These are phyloP conservation scores for Echiichthys vipera DNA, from an alignment of 2,797 vertebrate genomes.

Conservation along the genomic window DNA sequence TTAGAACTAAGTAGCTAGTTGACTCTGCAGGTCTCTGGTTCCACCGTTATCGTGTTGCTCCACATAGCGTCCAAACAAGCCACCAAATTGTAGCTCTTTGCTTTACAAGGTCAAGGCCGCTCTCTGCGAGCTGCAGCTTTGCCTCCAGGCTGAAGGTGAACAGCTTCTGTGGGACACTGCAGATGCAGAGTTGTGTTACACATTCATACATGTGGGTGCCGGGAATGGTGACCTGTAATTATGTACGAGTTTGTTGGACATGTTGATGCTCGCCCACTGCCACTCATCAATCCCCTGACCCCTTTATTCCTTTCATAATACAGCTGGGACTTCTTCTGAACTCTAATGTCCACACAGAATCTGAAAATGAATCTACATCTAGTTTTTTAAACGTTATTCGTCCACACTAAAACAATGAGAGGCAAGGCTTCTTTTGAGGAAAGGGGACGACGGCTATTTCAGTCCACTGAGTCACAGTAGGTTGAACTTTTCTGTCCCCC, in stretches of 20 bases:
- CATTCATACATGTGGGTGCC: slow-evolving; percentile 30
- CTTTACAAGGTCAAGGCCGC: slow-evolving; percentile 56
- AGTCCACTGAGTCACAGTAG: no score
- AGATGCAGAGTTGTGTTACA: slow-evolving; percentile 28
- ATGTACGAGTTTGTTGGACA: slow-evolving; percentile 12
- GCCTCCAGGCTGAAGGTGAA: slow-evolving; percentile 51
- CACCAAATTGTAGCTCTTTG: slow-evolving; percentile 9
- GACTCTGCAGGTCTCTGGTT: background rate
- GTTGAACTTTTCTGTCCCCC: no score
- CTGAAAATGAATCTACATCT: no score
- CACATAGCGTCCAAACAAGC: background rate
- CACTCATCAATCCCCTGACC: slow-evolving; percentile 54
- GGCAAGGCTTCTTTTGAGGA: no score
- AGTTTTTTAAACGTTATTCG: no score
- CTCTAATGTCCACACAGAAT: background rate
- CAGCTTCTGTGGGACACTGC: slow-evolving; percentile 24
- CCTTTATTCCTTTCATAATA: background rate
- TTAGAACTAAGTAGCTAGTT: background rate
- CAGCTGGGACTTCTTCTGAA: background rate
- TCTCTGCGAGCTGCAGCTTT: slow-evolving; percentile 17
- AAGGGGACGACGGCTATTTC: no score
- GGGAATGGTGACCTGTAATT: slow-evolving; percentile 44
- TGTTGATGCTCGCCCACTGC: slow-evolving; percentile 23
- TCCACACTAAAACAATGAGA: no score
- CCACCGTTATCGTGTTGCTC: background rate